Conservation (phyloP, 2,113 vertebrate species). For the Orthonyx spaldingii region DNA sequence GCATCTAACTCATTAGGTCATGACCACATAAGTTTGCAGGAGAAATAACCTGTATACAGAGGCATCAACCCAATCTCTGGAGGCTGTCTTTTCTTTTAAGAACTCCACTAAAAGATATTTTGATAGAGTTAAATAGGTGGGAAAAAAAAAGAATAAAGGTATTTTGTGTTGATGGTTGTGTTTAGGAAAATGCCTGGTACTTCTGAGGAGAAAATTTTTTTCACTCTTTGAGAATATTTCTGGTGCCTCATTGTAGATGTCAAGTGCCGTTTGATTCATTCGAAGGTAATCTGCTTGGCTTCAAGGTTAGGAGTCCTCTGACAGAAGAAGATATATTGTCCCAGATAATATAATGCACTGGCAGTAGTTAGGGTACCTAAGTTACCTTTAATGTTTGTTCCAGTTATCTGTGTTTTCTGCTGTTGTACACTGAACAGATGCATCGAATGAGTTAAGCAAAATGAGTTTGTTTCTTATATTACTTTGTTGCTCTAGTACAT, state of each 20-base stretch:
- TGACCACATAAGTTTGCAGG: background rate
- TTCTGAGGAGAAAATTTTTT: background rate
- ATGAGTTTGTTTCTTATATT: background rate
- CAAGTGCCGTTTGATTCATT: background rate
- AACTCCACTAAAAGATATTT: background rate
- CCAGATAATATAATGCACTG: background rate
- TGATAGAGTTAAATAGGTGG: accelerated
- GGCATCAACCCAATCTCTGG: background rate
- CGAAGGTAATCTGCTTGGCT: background rate
- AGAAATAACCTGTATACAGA: background rate
- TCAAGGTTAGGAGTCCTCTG: background rate
- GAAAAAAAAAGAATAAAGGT: background rate
- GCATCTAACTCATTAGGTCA: background rate
- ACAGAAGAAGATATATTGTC: background rate
- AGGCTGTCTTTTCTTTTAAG: background rate
- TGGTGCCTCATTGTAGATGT: background rate
- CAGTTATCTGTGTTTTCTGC: background rate
- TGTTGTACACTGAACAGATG: background rate
- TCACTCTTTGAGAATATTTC: background rate
- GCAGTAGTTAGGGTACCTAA: background rate
- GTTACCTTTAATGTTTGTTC: background rate
- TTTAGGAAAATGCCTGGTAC: background rate
- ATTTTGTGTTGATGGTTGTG: background rate
- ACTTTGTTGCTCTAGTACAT: background rate
- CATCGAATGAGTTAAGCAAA: background rate